phyloP scores from a whole-genome alignment of 2,888 invertebrate genomes.

The Ditula angustiorana region DNA sequence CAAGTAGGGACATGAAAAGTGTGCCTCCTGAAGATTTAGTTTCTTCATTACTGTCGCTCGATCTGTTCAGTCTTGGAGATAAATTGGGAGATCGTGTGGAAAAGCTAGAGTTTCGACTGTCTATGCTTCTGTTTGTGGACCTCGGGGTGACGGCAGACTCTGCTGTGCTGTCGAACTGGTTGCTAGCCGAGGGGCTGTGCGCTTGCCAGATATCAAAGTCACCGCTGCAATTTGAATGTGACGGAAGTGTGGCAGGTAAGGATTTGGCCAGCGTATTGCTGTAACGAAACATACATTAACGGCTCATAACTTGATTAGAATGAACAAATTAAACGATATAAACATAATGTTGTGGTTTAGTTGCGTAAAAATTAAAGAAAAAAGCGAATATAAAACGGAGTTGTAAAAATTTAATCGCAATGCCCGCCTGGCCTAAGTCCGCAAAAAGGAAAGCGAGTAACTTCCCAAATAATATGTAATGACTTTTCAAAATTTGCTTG shows the following conservation, averaged over 20 bases:
- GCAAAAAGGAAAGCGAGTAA: no score
- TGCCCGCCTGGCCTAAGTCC: no score
- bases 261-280: conserved; percentile 71
- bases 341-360: background rate
- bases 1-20: conserved; percentile 12
- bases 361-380: background rate
- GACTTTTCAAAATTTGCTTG: no score
- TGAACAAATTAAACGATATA: background rate
- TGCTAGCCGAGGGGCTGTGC: conserved; percentile 1
- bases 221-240: conserved; percentile 69
- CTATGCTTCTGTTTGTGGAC: conserved; percentile 15
- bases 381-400: no score
- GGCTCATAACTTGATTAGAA: conserved; percentile 56
- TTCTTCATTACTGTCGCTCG: conserved; percentile 4
- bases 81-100: conserved; percentile 1
- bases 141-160: conserved; percentile 15
- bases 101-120: conserved; percentile 14
- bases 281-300: conserved; percentile 72
- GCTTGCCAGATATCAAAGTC: conserved; percentile 47
- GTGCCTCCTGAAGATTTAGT: background rate
- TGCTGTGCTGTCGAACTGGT: conserved; percentile 39
- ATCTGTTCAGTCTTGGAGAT: conserved; percentile 18
- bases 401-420: no score
- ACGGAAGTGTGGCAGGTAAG: conserved; percentile 67
- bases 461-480: no score